Conservation (phyloP, 1,140 invertebrate species). For the Diploscapter pachys region DNA sequence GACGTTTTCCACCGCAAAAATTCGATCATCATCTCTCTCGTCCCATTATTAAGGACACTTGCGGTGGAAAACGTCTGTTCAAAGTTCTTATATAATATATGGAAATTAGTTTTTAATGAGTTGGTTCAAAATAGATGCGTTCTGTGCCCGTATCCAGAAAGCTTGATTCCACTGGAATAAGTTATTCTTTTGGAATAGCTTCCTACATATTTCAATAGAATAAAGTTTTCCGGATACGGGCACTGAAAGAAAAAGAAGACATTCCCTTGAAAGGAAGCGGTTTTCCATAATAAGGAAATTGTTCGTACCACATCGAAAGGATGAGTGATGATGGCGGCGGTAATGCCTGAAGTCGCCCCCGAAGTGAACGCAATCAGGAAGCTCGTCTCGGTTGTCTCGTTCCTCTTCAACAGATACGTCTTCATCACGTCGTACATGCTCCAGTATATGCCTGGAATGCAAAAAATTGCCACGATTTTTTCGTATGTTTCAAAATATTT, state of each 20-base stretch:
- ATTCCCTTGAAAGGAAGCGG: background rate
- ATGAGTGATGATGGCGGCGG: constrained; percentile 79
- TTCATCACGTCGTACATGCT: constrained; percentile 20
- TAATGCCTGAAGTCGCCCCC: constrained; percentile 75
- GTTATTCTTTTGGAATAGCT: no score
- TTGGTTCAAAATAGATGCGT: constrained; percentile 28
- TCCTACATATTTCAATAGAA: no score
- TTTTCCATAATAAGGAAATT: background rate
- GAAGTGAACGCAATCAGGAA: constrained; percentile 79
- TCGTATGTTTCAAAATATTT: background rate
- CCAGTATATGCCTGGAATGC: constrained; percentile 75
- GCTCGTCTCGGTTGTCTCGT: constrained; percentile 67
- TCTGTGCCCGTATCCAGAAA: constrained; percentile 64
- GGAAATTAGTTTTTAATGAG: no score
- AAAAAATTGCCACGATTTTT: constrained; percentile 39
- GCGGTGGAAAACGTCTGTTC: no score
- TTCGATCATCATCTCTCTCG: no score
- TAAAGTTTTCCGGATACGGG: background rate
- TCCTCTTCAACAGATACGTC: constrained; percentile 33
- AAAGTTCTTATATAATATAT: no score
- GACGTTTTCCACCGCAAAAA: no score
- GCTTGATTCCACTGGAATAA: constrained; percentile 74
- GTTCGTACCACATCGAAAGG: constrained; percentile 86
- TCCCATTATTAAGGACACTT: no score
- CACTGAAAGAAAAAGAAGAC: background rate